phyloP scores from a whole-genome alignment of 1,140 invertebrate genomes.

The Luehdorfia chinensis region DNA sequence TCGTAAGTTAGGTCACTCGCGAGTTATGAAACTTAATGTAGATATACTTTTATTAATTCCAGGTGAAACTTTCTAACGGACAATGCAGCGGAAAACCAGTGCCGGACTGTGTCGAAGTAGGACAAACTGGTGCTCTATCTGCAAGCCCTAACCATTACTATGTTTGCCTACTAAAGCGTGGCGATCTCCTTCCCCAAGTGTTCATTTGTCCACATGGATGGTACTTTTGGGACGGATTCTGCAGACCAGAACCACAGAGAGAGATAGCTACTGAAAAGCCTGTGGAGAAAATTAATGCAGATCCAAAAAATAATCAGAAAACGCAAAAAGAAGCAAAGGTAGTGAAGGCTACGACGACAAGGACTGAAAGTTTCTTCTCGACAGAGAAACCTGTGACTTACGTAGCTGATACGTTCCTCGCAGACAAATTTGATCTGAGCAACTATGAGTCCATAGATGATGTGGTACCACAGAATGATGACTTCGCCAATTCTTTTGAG shows the following conservation, averaged over 20 bases:
- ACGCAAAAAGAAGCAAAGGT: constrained; percentile 6
- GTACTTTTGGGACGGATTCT: constrained; percentile 54
- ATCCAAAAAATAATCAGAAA: constrained; percentile 2
- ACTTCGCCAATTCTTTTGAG: constrained; percentile 46
- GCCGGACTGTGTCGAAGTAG: constrained; percentile 42
- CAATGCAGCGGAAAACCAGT: constrained; percentile 50
- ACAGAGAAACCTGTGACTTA: constrained; percentile 47
- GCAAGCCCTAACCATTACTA: constrained; percentile 58
- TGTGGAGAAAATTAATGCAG: constrained; percentile 9
- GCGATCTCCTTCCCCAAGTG: constrained; percentile 46
- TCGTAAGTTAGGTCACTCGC: no score
- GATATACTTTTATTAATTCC: no score
- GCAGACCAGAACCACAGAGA: constrained; percentile 35
- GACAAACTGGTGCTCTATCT: constrained; percentile 38
- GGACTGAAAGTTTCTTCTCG: constrained; percentile 48
- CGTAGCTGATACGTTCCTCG: constrained; percentile 55
- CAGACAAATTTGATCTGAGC: constrained; percentile 60
- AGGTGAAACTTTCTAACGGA: constrained; percentile 49
- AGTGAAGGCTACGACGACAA: constrained; percentile 23
- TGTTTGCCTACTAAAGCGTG: constrained; percentile 46
- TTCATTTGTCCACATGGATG: constrained; percentile 67
- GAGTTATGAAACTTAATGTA: no score
- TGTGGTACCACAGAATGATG: constrained; percentile 23
- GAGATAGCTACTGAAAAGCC: constrained; percentile 14
- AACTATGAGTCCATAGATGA: constrained; percentile 51